phyloP scores from a whole-genome alignment of 2,888 invertebrate species.

The Melanargia galathea region DNA sequence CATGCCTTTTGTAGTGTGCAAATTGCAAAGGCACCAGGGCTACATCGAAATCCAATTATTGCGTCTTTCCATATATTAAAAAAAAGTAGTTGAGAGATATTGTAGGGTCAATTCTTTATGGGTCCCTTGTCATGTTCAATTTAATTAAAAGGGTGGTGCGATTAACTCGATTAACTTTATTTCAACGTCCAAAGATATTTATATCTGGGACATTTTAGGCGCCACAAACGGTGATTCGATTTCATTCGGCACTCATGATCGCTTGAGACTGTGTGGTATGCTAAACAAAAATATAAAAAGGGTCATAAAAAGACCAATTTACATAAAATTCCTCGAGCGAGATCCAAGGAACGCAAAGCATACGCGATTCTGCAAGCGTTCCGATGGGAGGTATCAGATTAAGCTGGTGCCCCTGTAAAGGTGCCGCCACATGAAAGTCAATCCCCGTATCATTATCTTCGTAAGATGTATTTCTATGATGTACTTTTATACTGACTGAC shows the following conservation, averaged over 20 bases:
- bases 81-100: not conserved
- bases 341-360: constrained; percentile 43
- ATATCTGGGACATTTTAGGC: constrained; percentile 19
- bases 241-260: constrained; percentile 40
- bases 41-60: constrained; percentile 2
- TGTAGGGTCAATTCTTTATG: not conserved
- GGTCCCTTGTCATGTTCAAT: constrained; percentile 13
- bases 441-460: not conserved
- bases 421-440: constrained; percentile 9
- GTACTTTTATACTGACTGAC: no score
- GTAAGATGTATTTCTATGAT: not conserved
- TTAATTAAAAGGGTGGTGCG: constrained; percentile 22
- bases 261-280: constrained; percentile 39
- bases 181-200: constrained; percentile 10
- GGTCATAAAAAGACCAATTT: constrained; percentile 58
- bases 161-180: constrained; percentile 21
- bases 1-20: not conserved
- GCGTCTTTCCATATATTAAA: not conserved
- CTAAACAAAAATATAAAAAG: constrained; percentile 52
- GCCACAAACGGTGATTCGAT: constrained; percentile 31
- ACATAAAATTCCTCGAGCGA: constrained; percentile 68
- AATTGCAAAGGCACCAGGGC: not conserved
- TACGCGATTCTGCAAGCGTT: constrained; percentile 38
- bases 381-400: constrained; percentile 53
- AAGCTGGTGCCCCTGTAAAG: constrained; percentile 40